Conservation (phyloP, 2,888 invertebrate species). For the Conomelus anceps region DNA sequence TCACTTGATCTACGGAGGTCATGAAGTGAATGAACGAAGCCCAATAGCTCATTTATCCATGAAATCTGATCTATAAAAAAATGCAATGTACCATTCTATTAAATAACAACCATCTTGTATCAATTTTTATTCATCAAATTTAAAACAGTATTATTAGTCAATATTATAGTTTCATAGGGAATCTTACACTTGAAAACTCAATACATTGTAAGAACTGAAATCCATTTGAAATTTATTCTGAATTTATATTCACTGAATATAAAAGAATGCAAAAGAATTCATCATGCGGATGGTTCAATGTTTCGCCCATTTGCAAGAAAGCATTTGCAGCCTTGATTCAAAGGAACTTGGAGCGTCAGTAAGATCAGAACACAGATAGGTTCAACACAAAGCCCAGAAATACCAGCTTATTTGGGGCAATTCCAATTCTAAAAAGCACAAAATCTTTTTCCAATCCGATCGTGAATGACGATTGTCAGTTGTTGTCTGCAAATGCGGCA, state of each 20-base stretch:
- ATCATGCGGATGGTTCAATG: not conserved
- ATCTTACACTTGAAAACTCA: too few relatives aligned
- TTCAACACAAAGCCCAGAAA: not conserved
- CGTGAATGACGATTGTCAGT: not conserved
- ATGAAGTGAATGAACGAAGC: too few relatives aligned
- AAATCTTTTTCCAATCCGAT: not conserved
- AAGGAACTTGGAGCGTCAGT: not conserved
- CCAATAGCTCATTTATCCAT: too few relatives aligned
- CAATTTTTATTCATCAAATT: too few relatives aligned
- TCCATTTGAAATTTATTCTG: not conserved
- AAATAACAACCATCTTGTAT: too few relatives aligned
- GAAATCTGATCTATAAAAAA: too few relatives aligned
- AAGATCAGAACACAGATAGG: not conserved
- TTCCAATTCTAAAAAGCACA: not conserved
- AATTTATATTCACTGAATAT: not conserved
- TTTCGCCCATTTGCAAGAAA: not conserved
- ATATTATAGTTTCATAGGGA: too few relatives aligned
- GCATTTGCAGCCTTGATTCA: not conserved
- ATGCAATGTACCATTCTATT: too few relatives aligned
- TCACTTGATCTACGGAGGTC: too few relatives aligned
- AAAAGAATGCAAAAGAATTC: too few relatives aligned
- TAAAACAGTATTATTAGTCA: too few relatives aligned
- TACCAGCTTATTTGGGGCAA: not conserved
- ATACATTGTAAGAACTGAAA: not conserved
- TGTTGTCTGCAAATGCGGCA: not conserved